A percentile compares a stretch with the other conserved stretches of the same genome.
Conservation (phyloP, 2,113 vertebrate species). For the Calidris pygmaea region DNA sequence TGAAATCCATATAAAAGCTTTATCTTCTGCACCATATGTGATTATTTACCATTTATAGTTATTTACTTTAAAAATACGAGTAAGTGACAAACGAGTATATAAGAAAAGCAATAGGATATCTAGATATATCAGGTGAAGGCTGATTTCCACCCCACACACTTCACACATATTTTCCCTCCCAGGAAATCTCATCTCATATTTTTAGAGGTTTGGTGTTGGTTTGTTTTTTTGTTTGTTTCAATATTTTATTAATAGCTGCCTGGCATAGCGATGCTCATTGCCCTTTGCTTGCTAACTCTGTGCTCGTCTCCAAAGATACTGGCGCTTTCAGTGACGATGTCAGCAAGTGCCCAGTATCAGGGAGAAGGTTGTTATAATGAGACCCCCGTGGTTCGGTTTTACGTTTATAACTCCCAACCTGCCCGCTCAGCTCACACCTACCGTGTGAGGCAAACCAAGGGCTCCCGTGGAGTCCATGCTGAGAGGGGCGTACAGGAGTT, state of each 20-base stretch:
- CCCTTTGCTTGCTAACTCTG: not conserved
- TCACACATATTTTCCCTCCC: not conserved
- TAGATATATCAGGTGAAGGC: not conserved
- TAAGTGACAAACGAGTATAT: not conserved
- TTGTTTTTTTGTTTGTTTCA: not conserved
- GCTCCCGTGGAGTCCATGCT: not conserved
- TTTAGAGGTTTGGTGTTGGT: not conserved
- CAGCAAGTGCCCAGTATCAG: not conserved
- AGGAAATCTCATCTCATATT: not conserved
- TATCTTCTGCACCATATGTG: not conserved
- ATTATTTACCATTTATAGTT: not conserved
- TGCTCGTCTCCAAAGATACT: not conserved
- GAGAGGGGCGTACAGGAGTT: not conserved
- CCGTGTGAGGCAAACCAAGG: not conserved
- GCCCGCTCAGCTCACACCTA: not conserved
- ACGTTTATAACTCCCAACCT: accelerated
- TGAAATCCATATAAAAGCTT: not conserved
- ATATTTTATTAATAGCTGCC: not conserved
- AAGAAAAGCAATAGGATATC: not conserved
- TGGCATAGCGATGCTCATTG: not conserved
- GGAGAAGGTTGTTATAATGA: not conserved
- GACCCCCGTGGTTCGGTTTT: not conserved
- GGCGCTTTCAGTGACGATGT: not conserved
- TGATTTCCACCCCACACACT: not conserved
- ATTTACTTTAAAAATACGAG: not conserved